These are phyloP conservation scores for Terrapene triunguis DNA, from an alignment of 2,113 vertebrate species.

Conservation along the genomic window DNA sequence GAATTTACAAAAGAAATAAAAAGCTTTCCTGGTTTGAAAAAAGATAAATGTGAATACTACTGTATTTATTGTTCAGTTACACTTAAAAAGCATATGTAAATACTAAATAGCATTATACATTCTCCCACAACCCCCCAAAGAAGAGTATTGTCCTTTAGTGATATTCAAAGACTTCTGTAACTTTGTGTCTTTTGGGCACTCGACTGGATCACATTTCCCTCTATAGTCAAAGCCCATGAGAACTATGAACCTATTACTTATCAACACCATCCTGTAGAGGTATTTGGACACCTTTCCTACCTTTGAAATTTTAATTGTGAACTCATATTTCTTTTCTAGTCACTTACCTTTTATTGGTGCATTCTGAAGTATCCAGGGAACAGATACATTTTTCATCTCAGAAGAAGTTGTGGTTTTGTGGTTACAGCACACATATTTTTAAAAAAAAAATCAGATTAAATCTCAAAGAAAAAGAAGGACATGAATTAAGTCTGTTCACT, in stretches of 20 bases:
- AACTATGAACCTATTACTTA: not conserved
- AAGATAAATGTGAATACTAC: not conserved
- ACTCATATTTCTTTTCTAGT: not conserved
- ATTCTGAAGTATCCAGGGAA: not conserved
- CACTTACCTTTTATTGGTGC: not conserved
- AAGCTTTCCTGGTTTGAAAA: not conserved
- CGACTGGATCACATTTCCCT: not conserved
- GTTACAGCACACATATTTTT: not conserved
- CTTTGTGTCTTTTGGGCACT: not conserved
- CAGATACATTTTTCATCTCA: not conserved
- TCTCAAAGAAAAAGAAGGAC: not conserved
- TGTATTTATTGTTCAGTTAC: not conserved
- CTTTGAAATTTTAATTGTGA: conserved; percentile 12
- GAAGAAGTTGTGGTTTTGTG: not conserved
- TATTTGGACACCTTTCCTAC: not conserved
- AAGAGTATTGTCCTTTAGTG: not conserved
- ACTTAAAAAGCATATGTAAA: not conserved
- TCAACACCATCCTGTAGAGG: not conserved
- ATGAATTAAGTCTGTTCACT: conserved; percentile 33
- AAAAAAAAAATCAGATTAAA: conserved; percentile 12
- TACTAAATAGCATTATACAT: not conserved
- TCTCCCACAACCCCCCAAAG: not conserved
- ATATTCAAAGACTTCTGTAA: not conserved
- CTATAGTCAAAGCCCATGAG: not conserved
- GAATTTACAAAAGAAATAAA: not conserved